Percentiles rank a stretch among this genome's conserved stretches.
Conservation (phyloP, 2,888 invertebrate genomes). For the Axea sp. region DNA sequence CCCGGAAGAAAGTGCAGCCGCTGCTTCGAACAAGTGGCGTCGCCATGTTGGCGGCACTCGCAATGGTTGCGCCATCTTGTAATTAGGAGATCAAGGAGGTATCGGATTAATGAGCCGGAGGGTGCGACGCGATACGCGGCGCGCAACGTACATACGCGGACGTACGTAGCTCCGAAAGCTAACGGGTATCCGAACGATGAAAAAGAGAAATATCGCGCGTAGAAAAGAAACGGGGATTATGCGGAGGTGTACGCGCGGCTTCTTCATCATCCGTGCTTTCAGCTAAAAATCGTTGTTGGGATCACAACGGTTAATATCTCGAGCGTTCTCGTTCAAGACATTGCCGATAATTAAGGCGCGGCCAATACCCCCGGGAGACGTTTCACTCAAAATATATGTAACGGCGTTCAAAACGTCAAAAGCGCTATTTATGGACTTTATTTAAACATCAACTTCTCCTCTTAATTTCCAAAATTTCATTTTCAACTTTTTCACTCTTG, state of each 20-base stretch:
- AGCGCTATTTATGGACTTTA: too few relatives aligned
- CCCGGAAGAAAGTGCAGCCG: constrained; percentile 23
- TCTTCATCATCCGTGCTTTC: neutral
- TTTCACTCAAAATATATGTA: constrained; percentile 17
- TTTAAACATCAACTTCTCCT: too few relatives aligned
- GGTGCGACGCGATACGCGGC: constrained; percentile 64
- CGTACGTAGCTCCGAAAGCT: neutral
- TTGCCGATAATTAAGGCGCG: constrained; percentile 43
- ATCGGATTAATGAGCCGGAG: constrained; percentile 76
- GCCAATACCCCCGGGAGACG: constrained; percentile 38
- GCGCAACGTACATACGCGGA: neutral
- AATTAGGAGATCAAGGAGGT: constrained; percentile 77
- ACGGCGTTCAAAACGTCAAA: too few relatives aligned
- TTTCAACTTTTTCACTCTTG: too few relatives aligned
- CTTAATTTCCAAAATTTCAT: too few relatives aligned
- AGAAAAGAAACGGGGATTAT: constrained; percentile 19
- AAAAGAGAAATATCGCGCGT: constrained; percentile 24
- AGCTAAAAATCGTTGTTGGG: constrained; percentile 35
- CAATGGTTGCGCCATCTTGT: constrained; percentile 73
- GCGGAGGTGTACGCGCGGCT: constrained; percentile 15
- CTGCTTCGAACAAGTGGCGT: constrained; percentile 6
- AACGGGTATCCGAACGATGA: constrained; percentile 4
- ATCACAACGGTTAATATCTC: constrained; percentile 25
- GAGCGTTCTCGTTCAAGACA: constrained; percentile 2
- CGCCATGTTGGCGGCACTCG: constrained; percentile 28